phyloP scores from a whole-genome alignment of 2,113 vertebrate species.

The Tragelaphus scriptus region DNA sequence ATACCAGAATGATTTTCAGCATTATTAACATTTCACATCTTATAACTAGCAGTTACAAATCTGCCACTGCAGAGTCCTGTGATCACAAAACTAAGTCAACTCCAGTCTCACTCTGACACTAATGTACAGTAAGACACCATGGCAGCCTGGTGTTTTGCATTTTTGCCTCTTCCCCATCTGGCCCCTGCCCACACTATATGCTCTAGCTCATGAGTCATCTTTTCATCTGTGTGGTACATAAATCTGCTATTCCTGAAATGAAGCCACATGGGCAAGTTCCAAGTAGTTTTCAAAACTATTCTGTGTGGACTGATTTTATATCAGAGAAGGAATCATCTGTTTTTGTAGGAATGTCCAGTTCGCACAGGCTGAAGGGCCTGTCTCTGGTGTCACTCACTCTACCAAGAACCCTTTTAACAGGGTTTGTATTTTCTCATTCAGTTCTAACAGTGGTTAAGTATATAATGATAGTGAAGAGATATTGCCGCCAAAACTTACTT shows the following conservation, averaged over 20 bases:
- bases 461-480: background rate
- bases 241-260: constrained; percentile 18
- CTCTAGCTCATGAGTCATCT: background rate
- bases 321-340: background rate
- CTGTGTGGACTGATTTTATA: background rate
- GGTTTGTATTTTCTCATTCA: background rate
- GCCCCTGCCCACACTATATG: background rate
- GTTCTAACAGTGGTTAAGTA: background rate
- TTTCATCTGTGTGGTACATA: background rate
- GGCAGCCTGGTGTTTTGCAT: background rate
- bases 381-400: background rate
- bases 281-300: background rate
- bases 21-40: constrained; percentile 33
- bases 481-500: background rate
- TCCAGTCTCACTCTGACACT: background rate
- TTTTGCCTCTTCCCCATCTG: constrained; percentile 19
- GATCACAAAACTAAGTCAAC: constrained; percentile 25
- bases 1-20: constrained; percentile 14
- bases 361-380: background rate
- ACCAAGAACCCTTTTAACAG: background rate
- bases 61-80: constrained; percentile 20
- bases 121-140: background rate
- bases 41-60: constrained; percentile 28
- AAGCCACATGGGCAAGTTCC: background rate
- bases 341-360: background rate